Evolutionary conservation across 64 coral and sea anemone genomes (phyloP), one percentile per base, ranked within the genome.

Genomic region (Hydrozoanthus tunicans): DNA sequence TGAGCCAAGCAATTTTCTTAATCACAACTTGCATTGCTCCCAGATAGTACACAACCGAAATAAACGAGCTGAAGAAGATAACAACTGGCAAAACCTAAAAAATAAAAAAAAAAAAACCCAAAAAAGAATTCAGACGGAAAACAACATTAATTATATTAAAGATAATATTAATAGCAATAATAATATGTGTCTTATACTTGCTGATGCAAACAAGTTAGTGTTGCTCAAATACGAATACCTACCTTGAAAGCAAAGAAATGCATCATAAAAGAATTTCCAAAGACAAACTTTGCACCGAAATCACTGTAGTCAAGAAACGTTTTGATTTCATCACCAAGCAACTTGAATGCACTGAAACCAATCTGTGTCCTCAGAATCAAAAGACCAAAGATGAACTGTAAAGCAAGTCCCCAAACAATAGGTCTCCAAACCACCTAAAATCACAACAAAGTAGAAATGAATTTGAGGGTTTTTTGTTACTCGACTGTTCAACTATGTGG

Each of bases 241-340:
- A 96, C 94, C 86, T 96, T 96, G 70, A 96, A 96, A 58, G 94
- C 94, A 81, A 96, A 91, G 17, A 90, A 96, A 90, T 93, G 94
- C 2, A 20, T 13, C 65, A 13, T 78, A 61, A 91, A 94, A 4
- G 0, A 4, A 0, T 64, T 51, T 67, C 94, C 94, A 83, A 95
- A 95, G 11, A 95, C 91, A 82, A 95, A 95, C 2, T 67, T 55
- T 78, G 94, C 92, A 13, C 94, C 94, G 15, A 25, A 69, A 17
- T 95, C 91, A 59, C 91, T 95, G 85, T 92, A 95, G 13, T 92
- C 94, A 6, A 95, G 94, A 71, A 95, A 95, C 15, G 73, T 58
- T 77, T 85, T 77, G 13, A 95, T 77, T 43, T 92, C 79, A 32
- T 95, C 94, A 17, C 94, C 94, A 32, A 95, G 65, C 51, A 95